phyloP scores from a whole-genome alignment of 2,113 vertebrate genomes.

The Rhineura floridana region DNA sequence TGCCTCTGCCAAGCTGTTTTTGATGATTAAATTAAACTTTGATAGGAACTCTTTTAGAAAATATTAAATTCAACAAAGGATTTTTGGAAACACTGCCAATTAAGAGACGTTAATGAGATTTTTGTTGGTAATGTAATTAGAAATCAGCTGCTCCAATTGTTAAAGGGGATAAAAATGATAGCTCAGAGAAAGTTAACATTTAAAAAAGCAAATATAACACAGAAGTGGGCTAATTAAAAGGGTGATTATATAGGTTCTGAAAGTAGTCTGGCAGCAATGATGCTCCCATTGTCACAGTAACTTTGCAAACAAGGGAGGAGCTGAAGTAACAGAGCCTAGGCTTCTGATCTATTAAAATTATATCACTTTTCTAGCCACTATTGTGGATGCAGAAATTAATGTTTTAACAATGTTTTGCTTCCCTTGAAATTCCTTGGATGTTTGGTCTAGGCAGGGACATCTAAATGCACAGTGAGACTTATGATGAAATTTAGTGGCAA shows the following conservation, averaged over 20 bases:
- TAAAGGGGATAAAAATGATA: constrained; percentile 72
- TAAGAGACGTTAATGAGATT: constrained; percentile 82
- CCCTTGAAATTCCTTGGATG: background rate
- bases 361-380: background rate
- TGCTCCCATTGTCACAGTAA: constrained; percentile 65
- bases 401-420: background rate
- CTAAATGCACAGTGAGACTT: background rate
- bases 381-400: background rate
- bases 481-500: background rate
- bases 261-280: constrained; percentile 72
- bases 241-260: constrained; percentile 71
- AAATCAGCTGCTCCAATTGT: constrained; percentile 81
- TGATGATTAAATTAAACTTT: constrained; percentile 87
- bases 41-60: constrained; percentile 83
- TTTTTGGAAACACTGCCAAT: constrained; percentile 83
- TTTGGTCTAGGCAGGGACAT: background rate
- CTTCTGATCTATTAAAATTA: constrained; percentile 18
- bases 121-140: constrained; percentile 85
- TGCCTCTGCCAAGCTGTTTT: constrained; percentile 85
- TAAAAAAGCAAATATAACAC: constrained; percentile 78
- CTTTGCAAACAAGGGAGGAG: constrained; percentile 66
- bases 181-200: constrained; percentile 77
- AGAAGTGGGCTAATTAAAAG: constrained; percentile 78
- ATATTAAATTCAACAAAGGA: constrained; percentile 83
- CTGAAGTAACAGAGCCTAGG: constrained; percentile 42